Conservation (phyloP, 2,797 vertebrate species). For the Dermochelys coriacea region DNA sequence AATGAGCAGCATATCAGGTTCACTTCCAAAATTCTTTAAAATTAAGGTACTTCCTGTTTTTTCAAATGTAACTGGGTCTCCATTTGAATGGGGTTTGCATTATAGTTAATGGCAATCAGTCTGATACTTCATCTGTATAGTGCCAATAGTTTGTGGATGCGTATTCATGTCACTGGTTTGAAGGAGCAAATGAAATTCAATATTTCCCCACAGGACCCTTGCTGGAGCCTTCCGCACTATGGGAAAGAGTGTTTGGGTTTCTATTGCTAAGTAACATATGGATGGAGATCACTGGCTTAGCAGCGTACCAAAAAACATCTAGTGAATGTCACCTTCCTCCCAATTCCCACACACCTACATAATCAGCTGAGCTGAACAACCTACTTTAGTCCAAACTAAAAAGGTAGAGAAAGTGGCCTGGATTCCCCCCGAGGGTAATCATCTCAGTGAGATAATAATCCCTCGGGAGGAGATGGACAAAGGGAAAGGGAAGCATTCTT, state of each 20-base stretch:
- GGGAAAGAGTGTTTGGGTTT: constrained; percentile 31
- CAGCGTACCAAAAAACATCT: not conserved
- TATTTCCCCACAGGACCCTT: constrained; percentile 6
- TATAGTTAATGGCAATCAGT: not conserved
- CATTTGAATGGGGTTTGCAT: not conserved
- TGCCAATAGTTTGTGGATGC: constrained; percentile 31
- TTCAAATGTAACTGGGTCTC: rapidly evolving
- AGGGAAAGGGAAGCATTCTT: not conserved
- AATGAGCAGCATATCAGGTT: not conserved
- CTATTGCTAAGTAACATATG: constrained; percentile 31
- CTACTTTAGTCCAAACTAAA: not conserved
- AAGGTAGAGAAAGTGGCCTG: not conserved
- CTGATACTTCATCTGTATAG: not conserved
- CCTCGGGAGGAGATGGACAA: not conserved
- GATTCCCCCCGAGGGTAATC: not conserved
- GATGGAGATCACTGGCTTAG: not conserved
- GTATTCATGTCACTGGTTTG: not conserved
- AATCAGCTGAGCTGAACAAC: not conserved
- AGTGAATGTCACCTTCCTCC: not conserved
- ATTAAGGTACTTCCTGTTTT: constrained; percentile 23
- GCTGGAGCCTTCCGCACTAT: constrained; percentile 13
- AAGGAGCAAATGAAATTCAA: constrained; percentile 26
- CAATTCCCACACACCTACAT: not conserved
- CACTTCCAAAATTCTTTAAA: constrained; percentile 24
- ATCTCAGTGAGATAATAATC: not conserved